Conservation (phyloP, 2,888 invertebrate genomes). For the Alentia gelatinosa region DNA sequence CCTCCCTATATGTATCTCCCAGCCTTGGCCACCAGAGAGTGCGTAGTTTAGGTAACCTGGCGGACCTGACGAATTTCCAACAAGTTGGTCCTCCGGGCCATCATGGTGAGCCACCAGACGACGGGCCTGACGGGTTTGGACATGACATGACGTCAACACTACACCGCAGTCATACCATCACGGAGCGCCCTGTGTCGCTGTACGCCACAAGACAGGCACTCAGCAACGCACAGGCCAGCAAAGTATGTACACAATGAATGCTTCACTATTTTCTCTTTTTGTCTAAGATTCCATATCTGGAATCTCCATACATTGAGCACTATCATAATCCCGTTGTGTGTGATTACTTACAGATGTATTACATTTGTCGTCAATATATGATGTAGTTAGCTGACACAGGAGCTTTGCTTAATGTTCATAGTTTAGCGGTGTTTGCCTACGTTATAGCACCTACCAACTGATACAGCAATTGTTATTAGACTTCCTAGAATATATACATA, state of each 20-base stretch:
- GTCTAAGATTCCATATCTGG: too few relatives aligned
- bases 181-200: constrained; percentile 46
- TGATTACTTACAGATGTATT: too few relatives aligned
- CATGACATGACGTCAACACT: not conserved
- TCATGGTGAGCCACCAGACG: constrained; percentile 20
- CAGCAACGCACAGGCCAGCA: not conserved
- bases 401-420: too few relatives aligned
- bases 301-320: too few relatives aligned
- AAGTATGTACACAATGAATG: constrained; percentile 13
- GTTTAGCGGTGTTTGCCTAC: too few relatives aligned
- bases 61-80: constrained; percentile 68
- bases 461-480: too few relatives aligned
- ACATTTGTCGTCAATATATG: too few relatives aligned
- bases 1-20: not conserved
- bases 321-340: too few relatives aligned
- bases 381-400: too few relatives aligned
- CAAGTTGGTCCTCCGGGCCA: not conserved
- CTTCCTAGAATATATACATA: too few relatives aligned
- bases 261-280: too few relatives aligned
- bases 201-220: constrained; percentile 53
- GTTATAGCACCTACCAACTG: too few relatives aligned
- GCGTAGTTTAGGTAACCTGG: constrained; percentile 72
- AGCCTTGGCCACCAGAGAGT: constrained; percentile 63
- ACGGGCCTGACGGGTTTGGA: not conserved
- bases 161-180: constrained; percentile 54